These are phyloP conservation scores for Alcis repandata DNA, from an alignment of 2,888 invertebrate species.

Conservation along the genomic window DNA sequence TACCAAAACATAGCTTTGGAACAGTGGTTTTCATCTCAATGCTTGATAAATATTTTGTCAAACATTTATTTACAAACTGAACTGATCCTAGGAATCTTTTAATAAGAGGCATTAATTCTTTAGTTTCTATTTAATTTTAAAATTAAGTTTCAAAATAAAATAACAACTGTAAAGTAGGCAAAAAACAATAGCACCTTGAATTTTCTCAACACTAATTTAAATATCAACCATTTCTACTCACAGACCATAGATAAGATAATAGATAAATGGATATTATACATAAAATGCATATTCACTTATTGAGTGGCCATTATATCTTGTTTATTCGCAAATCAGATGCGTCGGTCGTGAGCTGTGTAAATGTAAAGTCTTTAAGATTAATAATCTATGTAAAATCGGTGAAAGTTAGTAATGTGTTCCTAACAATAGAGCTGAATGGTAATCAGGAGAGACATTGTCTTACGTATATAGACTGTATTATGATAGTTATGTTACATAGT, in stretches of 20 bases:
- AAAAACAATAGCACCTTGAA: too few relatives aligned
- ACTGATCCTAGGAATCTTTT: too few relatives aligned
- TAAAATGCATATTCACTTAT: slow-evolving; percentile 19
- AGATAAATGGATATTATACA: too few relatives aligned
- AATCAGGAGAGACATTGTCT: slow-evolving; percentile 52
- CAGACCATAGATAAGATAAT: slow-evolving; percentile 21
- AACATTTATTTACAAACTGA: too few relatives aligned
- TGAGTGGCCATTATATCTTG: slow-evolving; percentile 22
- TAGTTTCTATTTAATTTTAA: too few relatives aligned
- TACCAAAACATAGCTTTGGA: too few relatives aligned
- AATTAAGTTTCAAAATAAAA: too few relatives aligned
- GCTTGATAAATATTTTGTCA: too few relatives aligned
- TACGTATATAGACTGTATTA: slow-evolving; percentile 29
- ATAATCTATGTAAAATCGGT: slow-evolving; percentile 49
- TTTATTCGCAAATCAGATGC: slow-evolving; percentile 30
- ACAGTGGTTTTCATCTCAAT: too few relatives aligned
- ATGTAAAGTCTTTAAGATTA: slow-evolving; percentile 32
- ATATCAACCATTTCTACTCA: neutral
- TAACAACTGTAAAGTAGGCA: too few relatives aligned
- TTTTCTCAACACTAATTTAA: too few relatives aligned
- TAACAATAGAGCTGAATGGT: slow-evolving; percentile 46
- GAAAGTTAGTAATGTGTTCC: slow-evolving; percentile 54
- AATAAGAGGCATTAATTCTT: too few relatives aligned
- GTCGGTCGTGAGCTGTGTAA: slow-evolving; percentile 28
- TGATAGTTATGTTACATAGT: neutral